These are phyloP conservation scores for Planococcus citri DNA, from an alignment of 1,140 invertebrate species.

Conservation along the genomic window DNA sequence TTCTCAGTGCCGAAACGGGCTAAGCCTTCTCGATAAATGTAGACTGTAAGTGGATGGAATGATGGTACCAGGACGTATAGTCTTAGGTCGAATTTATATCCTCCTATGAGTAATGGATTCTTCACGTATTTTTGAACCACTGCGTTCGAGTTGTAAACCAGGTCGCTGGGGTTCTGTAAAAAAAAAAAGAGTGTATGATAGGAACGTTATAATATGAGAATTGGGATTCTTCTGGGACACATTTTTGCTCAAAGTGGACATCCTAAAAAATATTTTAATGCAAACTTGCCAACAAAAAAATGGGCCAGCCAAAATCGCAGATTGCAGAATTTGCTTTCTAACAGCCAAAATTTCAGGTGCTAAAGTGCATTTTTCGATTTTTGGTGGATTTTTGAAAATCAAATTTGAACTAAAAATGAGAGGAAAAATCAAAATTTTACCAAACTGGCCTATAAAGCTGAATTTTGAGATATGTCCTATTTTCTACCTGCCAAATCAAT, in stretches of 20 bases:
- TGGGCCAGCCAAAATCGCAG: background rate
- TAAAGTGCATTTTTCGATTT: too few relatives aligned
- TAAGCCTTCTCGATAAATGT: constrained; percentile 69
- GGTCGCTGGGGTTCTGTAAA: constrained; percentile 55
- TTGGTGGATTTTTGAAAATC: too few relatives aligned
- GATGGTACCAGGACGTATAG: constrained; percentile 74
- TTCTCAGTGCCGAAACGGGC: constrained; percentile 59
- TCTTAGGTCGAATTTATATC: constrained; percentile 76
- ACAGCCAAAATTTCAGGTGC: too few relatives aligned
- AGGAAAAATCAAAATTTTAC: too few relatives aligned
- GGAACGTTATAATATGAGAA: background rate
- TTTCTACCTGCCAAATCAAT: too few relatives aligned
- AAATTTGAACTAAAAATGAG: too few relatives aligned
- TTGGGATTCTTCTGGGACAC: background rate
- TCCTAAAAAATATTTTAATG: background rate
- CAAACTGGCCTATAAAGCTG: too few relatives aligned
- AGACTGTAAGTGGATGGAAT: constrained; percentile 65
- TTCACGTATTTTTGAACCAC: constrained; percentile 73
- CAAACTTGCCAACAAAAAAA: too few relatives aligned
- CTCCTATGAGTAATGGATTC: constrained; percentile 69
- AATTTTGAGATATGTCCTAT: too few relatives aligned
- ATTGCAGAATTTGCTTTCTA: background rate
- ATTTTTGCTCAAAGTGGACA: too few relatives aligned
- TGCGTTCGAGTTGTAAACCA: constrained; percentile 52
- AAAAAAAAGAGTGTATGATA: background rate